Evolutionary conservation across 2,797 vertebrate species (phyloP).

Genomic region (Melanotaenia nigrans): DNA sequence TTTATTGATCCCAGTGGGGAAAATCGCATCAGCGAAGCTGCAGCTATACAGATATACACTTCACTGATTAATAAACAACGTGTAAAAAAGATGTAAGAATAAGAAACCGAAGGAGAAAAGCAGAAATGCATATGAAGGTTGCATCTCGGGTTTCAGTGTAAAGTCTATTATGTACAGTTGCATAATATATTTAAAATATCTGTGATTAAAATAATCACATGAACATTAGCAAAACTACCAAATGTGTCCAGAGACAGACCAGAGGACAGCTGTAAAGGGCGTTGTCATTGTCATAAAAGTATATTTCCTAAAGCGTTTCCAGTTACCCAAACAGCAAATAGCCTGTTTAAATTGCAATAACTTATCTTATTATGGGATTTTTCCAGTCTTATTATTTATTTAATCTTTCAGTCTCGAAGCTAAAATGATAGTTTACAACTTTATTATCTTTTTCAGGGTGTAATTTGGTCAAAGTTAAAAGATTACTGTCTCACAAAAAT

Average conservation of each 20-base stretch:
- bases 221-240: background rate
- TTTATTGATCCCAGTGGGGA: conserved; percentile 48
- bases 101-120: background rate
- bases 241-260: background rate
- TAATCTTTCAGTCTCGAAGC: no score
- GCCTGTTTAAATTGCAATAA: no score
- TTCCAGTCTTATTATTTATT: no score
- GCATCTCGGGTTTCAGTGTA: background rate
- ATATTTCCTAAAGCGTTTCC: no score
- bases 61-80: conserved; percentile 30
- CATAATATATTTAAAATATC: background rate
- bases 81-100: background rate
- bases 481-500: no score
- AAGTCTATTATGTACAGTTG: background rate
- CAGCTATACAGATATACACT: conserved; percentile 13
- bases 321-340: no score
- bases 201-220: background rate
- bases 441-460: no score
- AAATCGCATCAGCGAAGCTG: conserved; percentile 20
- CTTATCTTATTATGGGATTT: no score
- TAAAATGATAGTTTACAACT: no score
- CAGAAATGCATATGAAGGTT: background rate
- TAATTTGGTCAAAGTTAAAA: no score
- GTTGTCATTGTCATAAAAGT: no score
- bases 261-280: background rate